Evolutionary conservation across 2,797 vertebrate genomes (phyloP).

Genomic region (Periparus ater): DNA sequence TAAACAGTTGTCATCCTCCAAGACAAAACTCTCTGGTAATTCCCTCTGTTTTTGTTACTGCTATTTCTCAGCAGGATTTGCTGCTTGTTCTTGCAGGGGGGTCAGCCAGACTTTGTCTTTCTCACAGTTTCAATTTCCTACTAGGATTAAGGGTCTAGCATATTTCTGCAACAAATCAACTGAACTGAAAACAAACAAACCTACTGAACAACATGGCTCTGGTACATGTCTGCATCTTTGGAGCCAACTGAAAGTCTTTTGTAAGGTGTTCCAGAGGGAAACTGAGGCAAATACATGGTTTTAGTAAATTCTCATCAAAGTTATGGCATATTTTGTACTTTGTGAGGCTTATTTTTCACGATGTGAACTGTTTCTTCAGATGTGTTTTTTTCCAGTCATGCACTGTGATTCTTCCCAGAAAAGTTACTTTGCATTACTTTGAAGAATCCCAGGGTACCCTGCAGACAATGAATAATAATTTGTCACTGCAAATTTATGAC

Average conservation of each 20-base stretch:
- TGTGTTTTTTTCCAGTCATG: not conserved
- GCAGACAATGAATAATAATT: not conserved
- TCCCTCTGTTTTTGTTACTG: constrained; percentile 63
- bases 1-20: constrained; percentile 66
- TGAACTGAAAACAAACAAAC: constrained; percentile 76
- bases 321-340: not conserved
- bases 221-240: not conserved
- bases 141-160: constrained; percentile 72
- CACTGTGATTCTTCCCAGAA: not conserved
- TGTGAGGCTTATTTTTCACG: not conserved
- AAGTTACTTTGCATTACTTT: not conserved
- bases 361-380: not conserved
- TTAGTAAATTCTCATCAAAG: not conserved
- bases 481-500: not conserved
- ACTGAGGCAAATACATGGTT: not conserved
- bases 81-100: constrained; percentile 70
- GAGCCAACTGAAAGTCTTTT: constrained; percentile 26
- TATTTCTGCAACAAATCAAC: constrained; percentile 74
- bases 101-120: constrained; percentile 80
- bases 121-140: constrained; percentile 78
- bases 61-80: constrained; percentile 73
- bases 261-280: not conserved
- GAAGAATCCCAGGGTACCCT: not conserved
- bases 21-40: constrained; percentile 64
- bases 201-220: constrained; percentile 34